Conservation (phyloP, 1,140 invertebrate genomes). For the Aphaenogaster floridana region DNA sequence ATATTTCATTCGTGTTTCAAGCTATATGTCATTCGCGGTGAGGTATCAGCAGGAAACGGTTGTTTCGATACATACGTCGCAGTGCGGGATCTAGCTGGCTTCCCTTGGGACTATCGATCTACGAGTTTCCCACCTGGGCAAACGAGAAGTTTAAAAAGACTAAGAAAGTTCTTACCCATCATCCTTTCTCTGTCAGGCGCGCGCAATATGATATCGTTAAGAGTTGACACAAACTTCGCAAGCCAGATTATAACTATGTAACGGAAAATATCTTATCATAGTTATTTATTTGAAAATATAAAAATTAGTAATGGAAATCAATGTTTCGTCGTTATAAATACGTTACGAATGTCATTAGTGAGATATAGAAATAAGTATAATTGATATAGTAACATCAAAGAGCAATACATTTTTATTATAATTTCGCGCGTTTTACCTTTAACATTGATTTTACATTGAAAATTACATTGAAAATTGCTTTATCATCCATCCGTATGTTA, state of each 20-base stretch:
- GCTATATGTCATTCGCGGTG: conserved; percentile 11
- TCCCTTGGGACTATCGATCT: conserved; percentile 57
- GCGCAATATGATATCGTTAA: conserved; percentile 56
- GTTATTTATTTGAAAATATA: conserved; percentile 44
- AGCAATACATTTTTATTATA: conserved; percentile 50
- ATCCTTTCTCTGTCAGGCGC: conserved; percentile 48
- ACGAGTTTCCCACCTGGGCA: conserved; percentile 56
- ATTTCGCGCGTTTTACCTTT: conserved; percentile 46
- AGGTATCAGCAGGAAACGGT: conserved; percentile 38
- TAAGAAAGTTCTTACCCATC: conserved; percentile 57
- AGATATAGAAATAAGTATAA: conserved; percentile 28
- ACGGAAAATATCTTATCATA: conserved; percentile 26
- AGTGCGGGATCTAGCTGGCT: conserved; percentile 35
- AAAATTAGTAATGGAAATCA: conserved; percentile 7
- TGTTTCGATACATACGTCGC: conserved; percentile 41
- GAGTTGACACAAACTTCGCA: conserved; percentile 49
- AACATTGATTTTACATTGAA: conserved; percentile 46
- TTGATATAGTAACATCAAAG: conserved; percentile 46
- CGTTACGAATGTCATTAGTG: not conserved
- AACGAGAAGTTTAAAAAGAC: conserved; percentile 63
- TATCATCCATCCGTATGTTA: conserved; percentile 51
- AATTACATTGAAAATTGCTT: conserved; percentile 59
- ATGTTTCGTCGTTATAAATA: conserved; percentile 2
- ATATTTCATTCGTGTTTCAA: conserved; percentile 44
- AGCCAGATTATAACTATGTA: conserved; percentile 31